phyloP scores from a whole-genome alignment of 2,888 invertebrate genomes.

The Dendrolimus houi region DNA sequence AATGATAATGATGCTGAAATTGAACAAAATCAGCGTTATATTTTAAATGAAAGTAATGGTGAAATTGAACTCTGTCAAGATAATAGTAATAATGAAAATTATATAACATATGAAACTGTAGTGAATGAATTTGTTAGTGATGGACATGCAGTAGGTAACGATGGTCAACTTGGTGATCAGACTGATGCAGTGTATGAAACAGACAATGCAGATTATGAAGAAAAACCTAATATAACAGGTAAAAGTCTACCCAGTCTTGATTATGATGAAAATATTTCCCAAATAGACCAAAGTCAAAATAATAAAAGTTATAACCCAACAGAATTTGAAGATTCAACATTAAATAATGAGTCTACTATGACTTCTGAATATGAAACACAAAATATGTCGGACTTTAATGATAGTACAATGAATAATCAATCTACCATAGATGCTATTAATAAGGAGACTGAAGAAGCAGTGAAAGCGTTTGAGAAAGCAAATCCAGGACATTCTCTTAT shows the following conservation, averaged over 20 bases:
- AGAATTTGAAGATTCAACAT: neutral
- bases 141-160: neutral
- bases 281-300: neutral
- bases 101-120: conserved; percentile 19
- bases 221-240: neutral
- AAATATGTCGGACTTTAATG: neutral
- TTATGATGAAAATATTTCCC: conserved; percentile 4
- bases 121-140: conserved; percentile 10
- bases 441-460: conserved; percentile 13
- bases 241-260: neutral
- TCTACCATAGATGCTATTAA: neutral
- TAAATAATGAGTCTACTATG: neutral
- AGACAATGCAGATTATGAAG: conserved; percentile 1
- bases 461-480: conserved; percentile 15
- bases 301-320: neutral
- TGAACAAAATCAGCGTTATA: neutral
- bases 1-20: neutral
- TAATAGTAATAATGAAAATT: conserved; percentile 8
- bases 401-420: neutral
- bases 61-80: neutral
- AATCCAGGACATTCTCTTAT: conserved; percentile 20
- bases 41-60: neutral
- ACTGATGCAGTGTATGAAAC: neutral
- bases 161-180: too few species aligned
- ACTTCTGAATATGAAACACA: neutral